A percentile compares a stretch with the other conserved stretches of the same genome.
Conservation (phyloP, 64 coral and sea anemone species). For the Astreopora myriophthalma region DNA sequence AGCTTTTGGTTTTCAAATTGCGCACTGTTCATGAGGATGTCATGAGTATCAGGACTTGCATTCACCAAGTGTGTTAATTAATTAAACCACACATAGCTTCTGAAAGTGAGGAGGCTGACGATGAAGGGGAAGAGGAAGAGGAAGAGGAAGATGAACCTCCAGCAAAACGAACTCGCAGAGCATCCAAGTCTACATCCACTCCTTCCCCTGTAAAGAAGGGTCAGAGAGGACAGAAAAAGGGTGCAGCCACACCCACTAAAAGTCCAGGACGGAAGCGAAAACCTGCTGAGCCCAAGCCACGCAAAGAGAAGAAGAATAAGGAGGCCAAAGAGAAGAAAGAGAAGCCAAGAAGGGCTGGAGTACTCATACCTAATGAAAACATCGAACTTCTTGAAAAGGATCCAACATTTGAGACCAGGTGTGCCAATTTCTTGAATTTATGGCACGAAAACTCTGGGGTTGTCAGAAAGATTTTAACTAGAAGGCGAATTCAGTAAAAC, state of each 20-base stretch:
- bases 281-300: conserved; percentile 43
- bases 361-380: conserved; percentile 60
- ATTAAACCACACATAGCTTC: background rate
- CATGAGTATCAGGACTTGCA: background rate
- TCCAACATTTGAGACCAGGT: conserved; percentile 91
- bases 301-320: conserved; percentile 70
- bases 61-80: background rate
- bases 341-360: conserved; percentile 77
- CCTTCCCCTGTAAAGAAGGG: conserved; percentile 60
- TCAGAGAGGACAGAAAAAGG: conserved; percentile 48
- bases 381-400: conserved; percentile 77
- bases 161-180: conserved; percentile 73
- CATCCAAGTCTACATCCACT: conserved; percentile 20
- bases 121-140: conserved; percentile 50
- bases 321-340: conserved; percentile 43
- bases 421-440: background rate
- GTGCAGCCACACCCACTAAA: conserved; percentile 40
- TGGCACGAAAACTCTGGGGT: background rate
- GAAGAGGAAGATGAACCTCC: conserved; percentile 76
- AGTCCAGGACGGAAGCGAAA: conserved; percentile 58
- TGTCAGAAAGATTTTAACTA: too few species aligned
- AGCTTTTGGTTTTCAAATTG: too few species aligned
- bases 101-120: conserved; percentile 26
- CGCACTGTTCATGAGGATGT: too few species aligned
- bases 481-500: too few species aligned